Evolutionary conservation across 2,888 invertebrate genomes (phyloP), one percentile per base, ranked within the genome.

Genomic region (Brassicogethes aeneus): DNA sequence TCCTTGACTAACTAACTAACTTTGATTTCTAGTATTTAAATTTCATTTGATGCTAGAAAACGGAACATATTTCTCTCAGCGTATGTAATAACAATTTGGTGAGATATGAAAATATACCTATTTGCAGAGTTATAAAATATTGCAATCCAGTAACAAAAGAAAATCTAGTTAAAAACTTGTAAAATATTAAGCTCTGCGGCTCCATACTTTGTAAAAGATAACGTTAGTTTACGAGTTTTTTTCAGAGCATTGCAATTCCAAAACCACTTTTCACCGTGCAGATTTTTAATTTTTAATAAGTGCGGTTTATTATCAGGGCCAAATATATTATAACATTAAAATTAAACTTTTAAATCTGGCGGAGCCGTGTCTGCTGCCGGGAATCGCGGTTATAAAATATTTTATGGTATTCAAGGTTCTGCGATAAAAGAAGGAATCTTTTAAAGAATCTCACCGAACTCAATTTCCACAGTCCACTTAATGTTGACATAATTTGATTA

Each of bases 281-380:
- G 41, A 41, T 43, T 46, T 54, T 55, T 54, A 55, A 54, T 54
- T 54, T 54, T 55, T 53, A 51, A 55, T 54, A 55, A 55, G 49
- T 50, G 46, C 45, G 47, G 42, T 49, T 52, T 54, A 52, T 55
- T 50, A 52, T 48, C 43, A 40, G 34, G 39, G 42, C 42, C 47
- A 47, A 23, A 51, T 54, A 47, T 50, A 49, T 50, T 44, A 44
- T 44, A 38, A 43, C 52, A 53, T 55, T 53, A 52, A 55, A 54
- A 55, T 54, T 54, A 54, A 55, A 55, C 47, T 52, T 52, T 53
- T 45, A 52, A 54, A 55, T 53, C 54, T 52, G 46, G 37, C 23
- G 10, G 23, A 23, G 5, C 23, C 5, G 23, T 23, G 23, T 23
- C 23, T 23, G 23, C 10, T 23, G 23, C 5, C 23, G 23, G 23